A percentile compares a stretch with the other conserved stretches of the same genome.
These are phyloP conservation scores for Onychorhynchus coronatus DNA, from an alignment of 2,113 vertebrate species.

Conservation along the genomic window DNA sequence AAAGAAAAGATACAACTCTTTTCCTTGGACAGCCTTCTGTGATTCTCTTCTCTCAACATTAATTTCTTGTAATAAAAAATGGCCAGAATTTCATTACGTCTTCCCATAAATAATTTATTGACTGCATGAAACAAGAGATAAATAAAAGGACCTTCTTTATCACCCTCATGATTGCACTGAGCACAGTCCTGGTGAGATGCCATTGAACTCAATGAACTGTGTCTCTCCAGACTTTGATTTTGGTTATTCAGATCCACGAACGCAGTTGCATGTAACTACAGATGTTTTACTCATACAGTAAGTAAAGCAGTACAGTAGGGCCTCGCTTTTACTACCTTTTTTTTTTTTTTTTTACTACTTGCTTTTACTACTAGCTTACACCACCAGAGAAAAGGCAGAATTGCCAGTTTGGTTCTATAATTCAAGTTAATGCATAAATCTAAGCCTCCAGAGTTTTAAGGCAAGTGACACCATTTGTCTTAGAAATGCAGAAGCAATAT, in stretches of 20 bases:
- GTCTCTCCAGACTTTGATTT: background rate
- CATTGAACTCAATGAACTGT: background rate
- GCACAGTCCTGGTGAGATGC: background rate
- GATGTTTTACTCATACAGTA: background rate
- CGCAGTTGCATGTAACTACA: background rate
- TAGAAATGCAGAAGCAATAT: background rate
- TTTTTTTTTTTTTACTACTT: background rate
- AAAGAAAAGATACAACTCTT: background rate
- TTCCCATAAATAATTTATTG: slow-evolving; percentile 19
- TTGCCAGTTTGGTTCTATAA: background rate
- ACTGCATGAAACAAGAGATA: background rate
- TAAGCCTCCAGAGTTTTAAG: background rate
- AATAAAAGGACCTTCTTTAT: background rate
- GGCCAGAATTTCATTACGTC: background rate
- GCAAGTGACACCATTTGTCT: background rate
- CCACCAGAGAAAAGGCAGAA: background rate
- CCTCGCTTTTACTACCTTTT: background rate
- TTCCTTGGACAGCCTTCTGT: background rate
- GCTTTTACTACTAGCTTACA: background rate
- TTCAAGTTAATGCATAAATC: background rate
- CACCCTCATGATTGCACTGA: background rate
- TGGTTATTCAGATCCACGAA: background rate
- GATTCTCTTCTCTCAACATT: background rate
- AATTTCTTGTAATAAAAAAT: background rate
- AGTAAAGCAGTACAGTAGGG: background rate